phyloP scores from a whole-genome alignment of 2,797 vertebrate genomes.

The Amphiprion clarkii region DNA sequence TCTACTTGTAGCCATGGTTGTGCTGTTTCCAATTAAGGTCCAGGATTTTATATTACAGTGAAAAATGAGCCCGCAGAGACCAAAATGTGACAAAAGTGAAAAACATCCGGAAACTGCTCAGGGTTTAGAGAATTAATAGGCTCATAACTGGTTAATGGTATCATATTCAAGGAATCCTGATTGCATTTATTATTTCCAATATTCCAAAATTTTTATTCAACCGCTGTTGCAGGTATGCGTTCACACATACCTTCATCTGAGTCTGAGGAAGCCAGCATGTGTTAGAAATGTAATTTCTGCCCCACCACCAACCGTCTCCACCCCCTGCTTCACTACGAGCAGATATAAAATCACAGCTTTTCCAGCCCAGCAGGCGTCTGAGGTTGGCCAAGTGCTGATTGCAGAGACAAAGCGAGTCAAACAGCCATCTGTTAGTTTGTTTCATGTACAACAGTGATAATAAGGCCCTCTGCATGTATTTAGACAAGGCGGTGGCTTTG shows the following conservation, averaged over 20 bases:
- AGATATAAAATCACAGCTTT: constrained; percentile 55
- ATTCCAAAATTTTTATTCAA: not conserved
- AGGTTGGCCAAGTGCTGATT: constrained; percentile 58
- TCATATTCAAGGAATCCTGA: not conserved
- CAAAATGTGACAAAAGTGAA: too few species aligned
- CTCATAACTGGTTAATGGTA: not conserved
- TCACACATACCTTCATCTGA: constrained; percentile 14
- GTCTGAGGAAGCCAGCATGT: not conserved
- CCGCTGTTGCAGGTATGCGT: not conserved
- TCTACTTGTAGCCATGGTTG: too few species aligned
- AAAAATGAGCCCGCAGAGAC: too few species aligned
- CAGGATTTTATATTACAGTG: too few species aligned
- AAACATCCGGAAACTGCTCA: too few species aligned
- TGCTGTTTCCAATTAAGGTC: too few species aligned
- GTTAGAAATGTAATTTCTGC: not conserved
- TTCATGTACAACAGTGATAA: constrained; percentile 55
- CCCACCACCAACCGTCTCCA: not conserved
- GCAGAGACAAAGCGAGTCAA: constrained; percentile 63
- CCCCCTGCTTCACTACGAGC: constrained; percentile 26
- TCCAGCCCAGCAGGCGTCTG: constrained; percentile 40
- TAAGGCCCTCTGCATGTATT: constrained; percentile 59
- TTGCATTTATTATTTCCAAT: not conserved
- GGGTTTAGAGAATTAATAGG: not conserved
- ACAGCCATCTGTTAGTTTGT: constrained; percentile 64
- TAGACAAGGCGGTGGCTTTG: constrained; percentile 51